These are phyloP conservation scores for Heterocephalus glaber DNA, from an alignment of 2,113 vertebrate species.

Conservation along the genomic window DNA sequence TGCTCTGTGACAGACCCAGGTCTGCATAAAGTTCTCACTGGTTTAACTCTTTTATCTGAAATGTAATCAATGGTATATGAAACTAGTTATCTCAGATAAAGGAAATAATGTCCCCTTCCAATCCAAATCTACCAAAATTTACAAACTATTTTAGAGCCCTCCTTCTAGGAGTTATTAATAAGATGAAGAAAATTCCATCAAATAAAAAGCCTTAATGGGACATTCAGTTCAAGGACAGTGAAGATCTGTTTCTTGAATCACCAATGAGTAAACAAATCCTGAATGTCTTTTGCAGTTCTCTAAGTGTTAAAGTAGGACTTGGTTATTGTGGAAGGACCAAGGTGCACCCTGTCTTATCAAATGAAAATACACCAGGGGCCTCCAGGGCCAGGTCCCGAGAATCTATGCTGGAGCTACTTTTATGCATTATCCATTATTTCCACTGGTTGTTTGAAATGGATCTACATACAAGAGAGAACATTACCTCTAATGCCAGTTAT, in stretches of 20 bases:
- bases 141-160: slow-evolving; percentile 24
- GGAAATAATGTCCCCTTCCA: background rate
- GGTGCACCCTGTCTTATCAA: fast-evolving
- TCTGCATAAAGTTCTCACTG: background rate
- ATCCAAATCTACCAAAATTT: background rate
- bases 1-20: background rate
- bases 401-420: background rate
- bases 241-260: slow-evolving; percentile 10
- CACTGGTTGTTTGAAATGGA: background rate
- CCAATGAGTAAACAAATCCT: background rate
- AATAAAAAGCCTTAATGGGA: slow-evolving; percentile 37
- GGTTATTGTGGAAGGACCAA: background rate
- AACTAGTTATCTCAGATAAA: slow-evolving; percentile 26
- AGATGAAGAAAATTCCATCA: slow-evolving; percentile 11
- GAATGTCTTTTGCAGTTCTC: background rate
- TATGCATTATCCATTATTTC: background rate
- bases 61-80: background rate
- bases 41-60: slow-evolving; percentile 36
- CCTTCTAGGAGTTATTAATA: slow-evolving; percentile 3
- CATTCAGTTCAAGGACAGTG: background rate
- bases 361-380: background rate
- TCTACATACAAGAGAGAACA: background rate
- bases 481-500: slow-evolving; percentile 2
- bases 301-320: background rate
- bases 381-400: background rate